Conservation (phyloP, 2,888 invertebrate genomes). For the Drosophila macrospina region DNA sequence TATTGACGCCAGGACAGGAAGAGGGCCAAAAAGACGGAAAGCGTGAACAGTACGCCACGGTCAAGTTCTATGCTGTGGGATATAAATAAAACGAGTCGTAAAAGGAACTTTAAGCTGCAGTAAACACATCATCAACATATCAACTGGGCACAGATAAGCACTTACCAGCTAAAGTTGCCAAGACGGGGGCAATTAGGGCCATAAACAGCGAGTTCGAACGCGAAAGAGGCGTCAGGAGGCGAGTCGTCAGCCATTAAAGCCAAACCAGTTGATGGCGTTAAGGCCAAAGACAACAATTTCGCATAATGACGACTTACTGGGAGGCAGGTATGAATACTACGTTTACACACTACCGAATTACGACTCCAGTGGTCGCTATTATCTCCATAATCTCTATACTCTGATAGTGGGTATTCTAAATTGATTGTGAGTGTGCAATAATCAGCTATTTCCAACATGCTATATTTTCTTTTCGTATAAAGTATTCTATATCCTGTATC, state of each 20-base stretch:
- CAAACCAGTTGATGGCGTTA: slow-evolving; percentile 24
- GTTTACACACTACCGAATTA: slow-evolving; percentile 13
- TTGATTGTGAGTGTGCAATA: too few relatives aligned
- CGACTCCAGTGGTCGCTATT: background rate
- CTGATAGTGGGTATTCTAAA: background rate
- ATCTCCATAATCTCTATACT: background rate
- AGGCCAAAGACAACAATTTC: slow-evolving; percentile 43
- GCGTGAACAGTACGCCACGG: slow-evolving; percentile 16
- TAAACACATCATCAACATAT: slow-evolving; percentile 84
- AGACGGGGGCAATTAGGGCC: slow-evolving; percentile 75
- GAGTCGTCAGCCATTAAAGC: slow-evolving; percentile 48
- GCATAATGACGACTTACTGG: slow-evolving; percentile 33
- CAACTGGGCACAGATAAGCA: slow-evolving; percentile 78
- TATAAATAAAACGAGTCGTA: slow-evolving; percentile 83
- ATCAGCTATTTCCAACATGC: too few relatives aligned
- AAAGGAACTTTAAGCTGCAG: slow-evolving; percentile 84
- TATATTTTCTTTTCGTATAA: too few relatives aligned
- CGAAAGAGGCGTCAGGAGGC: slow-evolving; percentile 73
- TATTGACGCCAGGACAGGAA: slow-evolving; percentile 71
- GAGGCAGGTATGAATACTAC: slow-evolving; percentile 28
- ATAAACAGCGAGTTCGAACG: slow-evolving; percentile 73
- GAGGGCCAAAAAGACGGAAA: slow-evolving; percentile 4
- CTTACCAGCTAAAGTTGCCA: slow-evolving; percentile 71
- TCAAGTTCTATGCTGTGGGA: slow-evolving; percentile 51
- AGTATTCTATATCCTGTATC: too few relatives aligned